Evolutionary conservation across 1,140 invertebrate species (phyloP).

Genomic region (Callitettix versicolor): DNA sequence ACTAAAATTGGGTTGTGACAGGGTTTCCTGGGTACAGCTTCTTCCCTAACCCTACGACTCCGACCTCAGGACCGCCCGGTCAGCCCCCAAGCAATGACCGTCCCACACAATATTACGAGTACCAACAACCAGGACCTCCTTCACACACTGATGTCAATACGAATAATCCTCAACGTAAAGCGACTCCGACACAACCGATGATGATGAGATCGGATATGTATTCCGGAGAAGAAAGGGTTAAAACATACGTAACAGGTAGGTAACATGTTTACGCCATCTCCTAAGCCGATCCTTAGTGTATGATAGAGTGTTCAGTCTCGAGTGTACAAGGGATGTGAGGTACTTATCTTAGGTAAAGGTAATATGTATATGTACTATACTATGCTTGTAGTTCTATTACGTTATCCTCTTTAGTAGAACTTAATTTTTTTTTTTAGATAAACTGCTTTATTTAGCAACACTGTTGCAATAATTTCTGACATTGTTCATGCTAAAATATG

Average conservation of each 20-base stretch:
- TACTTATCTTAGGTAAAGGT: too few species aligned
- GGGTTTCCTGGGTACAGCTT: conserved; percentile 34
- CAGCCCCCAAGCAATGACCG: conserved; percentile 22
- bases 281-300: neutral
- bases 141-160: neutral
- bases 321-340: too few species aligned
- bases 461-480: too few species aligned
- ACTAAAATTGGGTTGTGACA: conserved; percentile 18
- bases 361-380: too few species aligned
- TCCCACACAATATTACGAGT: conserved; percentile 3
- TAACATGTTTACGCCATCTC: neutral
- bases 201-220: conserved; percentile 14
- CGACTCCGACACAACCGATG: too few species aligned
- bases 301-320: neutral
- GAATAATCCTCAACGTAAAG: too few species aligned
- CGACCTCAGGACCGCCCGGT: conserved; percentile 23
- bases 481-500: too few species aligned
- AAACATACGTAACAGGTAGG: conserved; percentile 24
- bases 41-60: conserved; percentile 29
- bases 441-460: too few species aligned
- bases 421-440: too few species aligned
- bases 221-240: conserved; percentile 19
- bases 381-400: too few species aligned
- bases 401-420: too few species aligned
- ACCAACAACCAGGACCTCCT: conserved; percentile 4